phyloP scores from a whole-genome alignment of 2,888 invertebrate genomes.

The Exocentrus adspersus region DNA sequence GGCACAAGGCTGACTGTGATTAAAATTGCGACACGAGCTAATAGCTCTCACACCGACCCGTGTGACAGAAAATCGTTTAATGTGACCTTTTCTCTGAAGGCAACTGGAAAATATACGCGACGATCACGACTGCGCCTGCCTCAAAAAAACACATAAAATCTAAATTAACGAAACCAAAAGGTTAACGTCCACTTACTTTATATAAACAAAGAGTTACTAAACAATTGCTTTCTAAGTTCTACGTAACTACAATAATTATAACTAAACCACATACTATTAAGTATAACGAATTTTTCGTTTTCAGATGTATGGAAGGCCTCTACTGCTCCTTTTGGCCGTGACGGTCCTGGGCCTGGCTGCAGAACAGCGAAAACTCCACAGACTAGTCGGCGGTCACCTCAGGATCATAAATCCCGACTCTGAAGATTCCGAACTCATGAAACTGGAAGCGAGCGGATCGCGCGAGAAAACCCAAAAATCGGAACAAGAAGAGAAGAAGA shows the following conservation, averaged over 20 bases:
- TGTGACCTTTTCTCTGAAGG: conserved; percentile 32
- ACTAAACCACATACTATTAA: too few species aligned
- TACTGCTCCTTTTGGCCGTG: conserved; percentile 42
- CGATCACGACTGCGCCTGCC: background rate
- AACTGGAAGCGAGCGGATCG: conserved; percentile 45
- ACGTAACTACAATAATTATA: conserved; percentile 20
- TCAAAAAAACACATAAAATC: too few species aligned
- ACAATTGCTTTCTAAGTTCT: conserved; percentile 28
- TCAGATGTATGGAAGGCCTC: conserved; percentile 36
- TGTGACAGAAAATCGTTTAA: conserved; percentile 21
- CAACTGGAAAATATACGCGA: conserved; percentile 19
- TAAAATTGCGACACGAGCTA: conserved; percentile 23
- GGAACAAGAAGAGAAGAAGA: conserved; percentile 81
- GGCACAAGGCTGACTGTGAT: conserved; percentile 32
- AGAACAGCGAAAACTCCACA: conserved; percentile 67
- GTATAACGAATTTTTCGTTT: conserved; percentile 24
- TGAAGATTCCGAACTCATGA: conserved; percentile 50
- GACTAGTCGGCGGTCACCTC: conserved; percentile 76
- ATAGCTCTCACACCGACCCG: conserved; percentile 28
- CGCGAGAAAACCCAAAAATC: conserved; percentile 42
- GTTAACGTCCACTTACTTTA: conserved; percentile 16
- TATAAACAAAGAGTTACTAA: conserved; percentile 6
- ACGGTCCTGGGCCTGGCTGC: conserved; percentile 38
- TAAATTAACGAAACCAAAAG: background rate
- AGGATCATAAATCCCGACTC: conserved; percentile 60